Evolutionary conservation across 2,888 invertebrate genomes (phyloP), one percentile per base, ranked within the genome.

Genomic region (Ochropleura plecta): DNA sequence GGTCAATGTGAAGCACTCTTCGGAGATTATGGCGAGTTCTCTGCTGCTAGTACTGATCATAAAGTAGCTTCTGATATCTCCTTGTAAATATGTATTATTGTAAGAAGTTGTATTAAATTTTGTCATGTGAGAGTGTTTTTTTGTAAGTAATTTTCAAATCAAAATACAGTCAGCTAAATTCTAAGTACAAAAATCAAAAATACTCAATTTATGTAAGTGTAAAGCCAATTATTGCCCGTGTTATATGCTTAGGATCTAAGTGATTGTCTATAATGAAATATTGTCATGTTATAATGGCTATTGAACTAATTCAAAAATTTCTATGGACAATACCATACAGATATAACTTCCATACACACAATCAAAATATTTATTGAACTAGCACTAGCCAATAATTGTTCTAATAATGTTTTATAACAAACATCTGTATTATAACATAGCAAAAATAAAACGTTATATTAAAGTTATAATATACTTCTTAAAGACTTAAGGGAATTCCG

Each of bases 81-180:
- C 44, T 55, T 86, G 74, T 83, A 77, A 72, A 79, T 86, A 85
- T 81, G 60, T 77, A 72, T 64, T 70, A 78, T 76, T 78, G 48
- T 82, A 82, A 82, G 70, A 70, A 70, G 63, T 70, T 60, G 14
- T 62, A 79, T 75, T 74, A 81, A 68, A 82, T 49, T 30, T 40
- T 12, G 4, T 44, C 44, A 46, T 57, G 14, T 65, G 55, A 51
- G 10, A 30, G 8, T 49, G 44, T 44, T 20, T 44, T 42, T 59
- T 40, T 40, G 9, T 8, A 8, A 59, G 30, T 40, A 14, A 7
- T 57, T 30, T 6, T 51, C 16, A 42, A 70, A 49, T 70, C 3
- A 40, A 68, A 57, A 65, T 65, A 70, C n/a, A 48, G 48, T 6
- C 5, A 42, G 20, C 5, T 12, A 8, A 30, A 48, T 40, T 48